Evolutionary conservation across 2,888 invertebrate genomes (phyloP), one percentile per base, ranked within the genome.

Genomic region (Hirudinaria manillensis): DNA sequence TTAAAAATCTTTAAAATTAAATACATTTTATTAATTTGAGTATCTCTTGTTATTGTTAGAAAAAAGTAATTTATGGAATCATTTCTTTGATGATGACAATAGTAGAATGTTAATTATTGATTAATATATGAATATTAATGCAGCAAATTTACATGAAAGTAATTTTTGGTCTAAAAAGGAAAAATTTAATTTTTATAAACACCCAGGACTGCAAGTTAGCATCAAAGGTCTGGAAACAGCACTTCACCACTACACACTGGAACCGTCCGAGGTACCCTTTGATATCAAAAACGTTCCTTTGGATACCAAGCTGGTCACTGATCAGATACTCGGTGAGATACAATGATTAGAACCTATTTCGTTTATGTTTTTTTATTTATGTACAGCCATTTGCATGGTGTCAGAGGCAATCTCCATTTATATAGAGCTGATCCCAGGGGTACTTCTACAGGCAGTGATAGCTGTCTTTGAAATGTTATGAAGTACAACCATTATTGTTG

Each of bases 191-290:
- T 10, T 16, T 4, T 45, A n/a, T 45, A 4, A 45, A 2, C 10
- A 7, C 3, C 45, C 45, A 45, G 84, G 84, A 53, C 79, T 84
- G 74, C 84, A 85, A 76, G 91, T 93, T 21, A 94, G 97, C 3
- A 89, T 94, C 70, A 90, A 93, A 0, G 90, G 93, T 75, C 88
- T 99, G 65, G 99, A 99, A 84, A 90, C 92, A 78, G 91, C 94
- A 0, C 87, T 99, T 65, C 88, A 90, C 55, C 91, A 92, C 81
- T 94, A 97, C 84, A 87, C 92, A 13, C 89, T 90, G 72, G 90
- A 90, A 0, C 87, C 90, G 0, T 89, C 91, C 29, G 89, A 89
- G 0, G 88, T 89, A 68, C 89, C 91, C 0, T 99, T 99, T 84
- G 93, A 96, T 84, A 88, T 96, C 71, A 90, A 90, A 82, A 87